phyloP scores from a whole-genome alignment of 1,140 invertebrate species.

The Coenobita brevimanus region DNA sequence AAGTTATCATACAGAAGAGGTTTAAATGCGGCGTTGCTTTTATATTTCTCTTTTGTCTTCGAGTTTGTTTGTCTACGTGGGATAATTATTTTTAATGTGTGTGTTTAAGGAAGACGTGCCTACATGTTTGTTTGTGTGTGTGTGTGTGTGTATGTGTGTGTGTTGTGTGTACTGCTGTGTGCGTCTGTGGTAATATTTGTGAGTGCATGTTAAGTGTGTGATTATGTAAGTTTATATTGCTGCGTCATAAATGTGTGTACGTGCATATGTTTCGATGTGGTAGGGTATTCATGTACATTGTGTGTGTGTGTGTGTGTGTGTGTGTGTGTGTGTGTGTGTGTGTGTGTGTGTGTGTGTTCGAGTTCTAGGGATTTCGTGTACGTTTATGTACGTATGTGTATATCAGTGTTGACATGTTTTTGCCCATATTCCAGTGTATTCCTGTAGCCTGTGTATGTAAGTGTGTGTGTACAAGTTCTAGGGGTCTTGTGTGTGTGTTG shows the following conservation, averaged over 20 bases:
- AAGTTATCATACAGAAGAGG: no score
- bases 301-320: slow-evolving; percentile 6
- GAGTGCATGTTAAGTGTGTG: slow-evolving; percentile 1
- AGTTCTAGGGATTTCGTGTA: background rate
- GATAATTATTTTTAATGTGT: background rate
- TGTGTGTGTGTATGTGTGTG: slow-evolving; percentile 11
- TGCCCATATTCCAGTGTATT: background rate
- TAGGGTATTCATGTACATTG: background rate
- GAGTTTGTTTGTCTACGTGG: no score
- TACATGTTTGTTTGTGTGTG: background rate
- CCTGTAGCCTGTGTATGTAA: background rate
- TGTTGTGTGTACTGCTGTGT: slow-evolving; percentile 3
- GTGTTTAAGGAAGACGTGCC: background rate
- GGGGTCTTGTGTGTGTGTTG: no score
- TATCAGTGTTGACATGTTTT: background rate
- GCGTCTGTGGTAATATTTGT: background rate
- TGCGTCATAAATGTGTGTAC: no score
- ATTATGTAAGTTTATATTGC: background rate
- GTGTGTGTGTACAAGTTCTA: background rate
- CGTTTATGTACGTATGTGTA: background rate
- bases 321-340: slow-evolving; percentile 25
- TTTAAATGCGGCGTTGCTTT: no score
- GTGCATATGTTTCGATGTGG: background rate
- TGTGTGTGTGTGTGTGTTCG: slow-evolving; percentile 4
- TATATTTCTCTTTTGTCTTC: no score